Conservation (phyloP, 1,140 invertebrate genomes). For the Hermetia illucens region DNA sequence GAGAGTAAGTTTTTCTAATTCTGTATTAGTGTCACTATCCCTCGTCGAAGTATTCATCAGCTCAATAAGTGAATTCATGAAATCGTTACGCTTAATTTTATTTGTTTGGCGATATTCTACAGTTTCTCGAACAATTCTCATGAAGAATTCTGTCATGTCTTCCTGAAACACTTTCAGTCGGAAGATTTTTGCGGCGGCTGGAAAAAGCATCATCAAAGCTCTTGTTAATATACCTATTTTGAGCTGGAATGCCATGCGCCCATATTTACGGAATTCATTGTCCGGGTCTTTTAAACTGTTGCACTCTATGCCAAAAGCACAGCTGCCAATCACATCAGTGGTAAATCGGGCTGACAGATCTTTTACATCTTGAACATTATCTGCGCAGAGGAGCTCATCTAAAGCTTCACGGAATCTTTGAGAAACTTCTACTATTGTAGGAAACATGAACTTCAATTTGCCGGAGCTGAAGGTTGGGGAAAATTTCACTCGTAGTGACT, state of each 20-base stretch:
- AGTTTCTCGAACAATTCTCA: slow-evolving; percentile 32
- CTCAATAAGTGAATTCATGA: slow-evolving; percentile 33
- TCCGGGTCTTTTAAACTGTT: background rate
- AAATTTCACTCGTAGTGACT: slow-evolving; percentile 23
- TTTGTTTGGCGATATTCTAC: slow-evolving; percentile 32
- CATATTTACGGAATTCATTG: slow-evolving; percentile 16
- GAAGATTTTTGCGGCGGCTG: slow-evolving; percentile 10
- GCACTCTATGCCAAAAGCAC: slow-evolving; percentile 22
- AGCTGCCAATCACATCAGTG: slow-evolving; percentile 25
- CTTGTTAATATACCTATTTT: background rate
- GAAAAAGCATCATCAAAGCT: background rate
- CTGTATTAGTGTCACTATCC: background rate
- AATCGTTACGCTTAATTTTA: slow-evolving; percentile 28
- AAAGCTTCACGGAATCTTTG: slow-evolving; percentile 11
- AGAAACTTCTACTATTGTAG: slow-evolving; percentile 20
- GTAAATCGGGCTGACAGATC: slow-evolving; percentile 14
- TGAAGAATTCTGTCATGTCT: slow-evolving; percentile 33
- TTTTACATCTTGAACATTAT: slow-evolving; percentile 6
- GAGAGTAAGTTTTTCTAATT: background rate
- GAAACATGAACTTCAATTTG: slow-evolving; percentile 36
- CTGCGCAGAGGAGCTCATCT: slow-evolving; percentile 29
- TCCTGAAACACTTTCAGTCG: slow-evolving; percentile 28
- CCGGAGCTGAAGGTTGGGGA: slow-evolving; percentile 35
- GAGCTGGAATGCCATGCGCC: slow-evolving; percentile 7
- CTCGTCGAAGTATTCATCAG: slow-evolving; percentile 25